phyloP scores from a whole-genome alignment of 2,888 invertebrate species.

The Mythimna pallens region DNA sequence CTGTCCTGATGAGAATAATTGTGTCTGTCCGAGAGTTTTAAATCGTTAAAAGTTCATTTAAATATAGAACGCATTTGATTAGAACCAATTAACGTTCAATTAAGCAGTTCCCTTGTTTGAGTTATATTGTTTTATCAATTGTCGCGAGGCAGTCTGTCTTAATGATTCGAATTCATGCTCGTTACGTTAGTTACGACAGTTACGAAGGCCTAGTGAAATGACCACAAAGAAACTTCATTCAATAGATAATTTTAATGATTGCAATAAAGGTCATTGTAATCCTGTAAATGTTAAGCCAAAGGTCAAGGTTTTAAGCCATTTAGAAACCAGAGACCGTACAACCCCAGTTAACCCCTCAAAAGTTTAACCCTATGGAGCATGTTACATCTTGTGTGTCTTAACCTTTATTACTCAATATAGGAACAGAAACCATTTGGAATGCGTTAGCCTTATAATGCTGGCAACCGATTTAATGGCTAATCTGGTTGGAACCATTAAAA shows the following conservation, averaged over 20 bases:
- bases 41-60: constrained; percentile 88
- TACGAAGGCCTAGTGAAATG: constrained; percentile 38
- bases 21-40: constrained; percentile 62
- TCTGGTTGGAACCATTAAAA: background rate
- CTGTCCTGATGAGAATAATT: constrained; percentile 15
- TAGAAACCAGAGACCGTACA: constrained; percentile 17
- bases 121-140: constrained; percentile 81
- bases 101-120: constrained; percentile 85
- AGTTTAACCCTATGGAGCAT: background rate
- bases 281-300: constrained; percentile 48
- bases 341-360: background rate
- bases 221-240: constrained; percentile 48
- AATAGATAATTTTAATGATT: constrained; percentile 51
- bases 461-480: background rate
- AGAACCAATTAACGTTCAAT: constrained; percentile 89
- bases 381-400: background rate
- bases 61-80: constrained; percentile 90
- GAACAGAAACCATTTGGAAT: background rate
- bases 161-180: constrained; percentile 78
- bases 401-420: background rate
- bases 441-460: background rate
- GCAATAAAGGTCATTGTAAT: constrained; percentile 58
- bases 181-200: constrained; percentile 60
- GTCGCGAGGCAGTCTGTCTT: constrained; percentile 79
- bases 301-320: constrained; percentile 47